A percentile compares a stretch with the other conserved stretches of the same genome.
phyloP scores from a whole-genome alignment of 2,797 vertebrate genomes.

The Scolopax rusticola region DNA sequence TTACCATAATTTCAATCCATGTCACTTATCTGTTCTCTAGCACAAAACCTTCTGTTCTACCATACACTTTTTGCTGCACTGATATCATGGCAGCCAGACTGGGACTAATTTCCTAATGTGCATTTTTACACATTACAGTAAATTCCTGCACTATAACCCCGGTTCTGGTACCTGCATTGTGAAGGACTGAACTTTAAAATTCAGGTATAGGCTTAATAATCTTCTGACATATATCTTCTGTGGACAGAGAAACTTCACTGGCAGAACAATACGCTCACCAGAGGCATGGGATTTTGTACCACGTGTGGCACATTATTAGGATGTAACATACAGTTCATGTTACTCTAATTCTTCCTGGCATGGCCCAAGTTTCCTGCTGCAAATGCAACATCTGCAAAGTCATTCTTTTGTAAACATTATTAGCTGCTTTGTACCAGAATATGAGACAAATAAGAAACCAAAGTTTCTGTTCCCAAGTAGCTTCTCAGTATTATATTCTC shows the following conservation, averaged over 20 bases:
- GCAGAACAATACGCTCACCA: background rate
- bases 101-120: slow-evolving; percentile 10
- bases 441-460: background rate
- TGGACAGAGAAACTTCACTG: background rate
- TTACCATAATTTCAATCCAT: slow-evolving; percentile 81
- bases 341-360: slow-evolving; percentile 34
- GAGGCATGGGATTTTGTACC: background rate
- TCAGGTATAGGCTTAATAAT: background rate
- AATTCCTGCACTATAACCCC: background rate
- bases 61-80: slow-evolving; percentile 27
- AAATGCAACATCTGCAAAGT: slow-evolving; percentile 18
- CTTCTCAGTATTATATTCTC: background rate
- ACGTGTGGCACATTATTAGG: background rate
- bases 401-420: background rate
- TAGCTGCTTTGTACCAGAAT: background rate
- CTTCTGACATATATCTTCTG: background rate
- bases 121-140: background rate
- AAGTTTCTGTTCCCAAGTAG: background rate
- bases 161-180: slow-evolving; percentile 2
- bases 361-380: slow-evolving; percentile 29
- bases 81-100: slow-evolving; percentile 43
- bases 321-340: background rate
- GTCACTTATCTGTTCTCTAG: slow-evolving; percentile 79
- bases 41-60: slow-evolving; percentile 73
- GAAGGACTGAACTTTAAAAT: background rate